Evolutionary conservation across 2,797 vertebrate genomes (phyloP), one percentile per base, ranked within the genome.

Genomic region (Neopelma chrysocephalum): DNA sequence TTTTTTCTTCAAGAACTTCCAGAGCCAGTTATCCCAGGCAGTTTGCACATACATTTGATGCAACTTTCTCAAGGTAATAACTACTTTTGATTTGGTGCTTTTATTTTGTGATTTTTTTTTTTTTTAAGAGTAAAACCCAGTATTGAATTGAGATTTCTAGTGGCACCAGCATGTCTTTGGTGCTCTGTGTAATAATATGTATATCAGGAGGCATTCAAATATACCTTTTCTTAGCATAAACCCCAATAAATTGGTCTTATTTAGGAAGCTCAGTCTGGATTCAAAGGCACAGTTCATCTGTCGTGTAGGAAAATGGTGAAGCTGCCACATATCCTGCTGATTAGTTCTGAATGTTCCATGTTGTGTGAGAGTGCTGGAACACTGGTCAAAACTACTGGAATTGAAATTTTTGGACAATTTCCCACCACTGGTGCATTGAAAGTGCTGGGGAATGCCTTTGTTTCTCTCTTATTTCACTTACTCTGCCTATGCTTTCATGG

Each of bases 1-100:
- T 99, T 99, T 98, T 99, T 99, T 98, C 98, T 99, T 98, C 99
- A 99, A 97, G 99, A 99, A 98, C 99, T 99, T 98, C 99, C 99
- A 80, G 99, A 99, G 97, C 99, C 99, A 12, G 98, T 99, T 95
- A 99, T 99, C 89, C 99, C 99, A 93, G 98, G 98, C 83, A 98
- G 98, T 91, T 98, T 99, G 94, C 99, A 99, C 97, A 98, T 97
- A 90, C 99, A 99, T 98, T 98, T 99, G 92, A 98, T 99, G 95
- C 99, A 99, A 95, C 98, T 99, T 83, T 99, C 99, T 98, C 99
- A 99, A 98, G 99, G 99, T 99, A 96, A 81, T 45, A 87, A 58
- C 56, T 40, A 6, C 70, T 93, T 85, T 85, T 81, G 47, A 89
- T 51, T 36, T n/a, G 8, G 4, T 42, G 32, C 5, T 79, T 79